Base-by-base conservation (phyloP, 1,140 invertebrate species). In the Lutraria rhynchaena region DNA sequence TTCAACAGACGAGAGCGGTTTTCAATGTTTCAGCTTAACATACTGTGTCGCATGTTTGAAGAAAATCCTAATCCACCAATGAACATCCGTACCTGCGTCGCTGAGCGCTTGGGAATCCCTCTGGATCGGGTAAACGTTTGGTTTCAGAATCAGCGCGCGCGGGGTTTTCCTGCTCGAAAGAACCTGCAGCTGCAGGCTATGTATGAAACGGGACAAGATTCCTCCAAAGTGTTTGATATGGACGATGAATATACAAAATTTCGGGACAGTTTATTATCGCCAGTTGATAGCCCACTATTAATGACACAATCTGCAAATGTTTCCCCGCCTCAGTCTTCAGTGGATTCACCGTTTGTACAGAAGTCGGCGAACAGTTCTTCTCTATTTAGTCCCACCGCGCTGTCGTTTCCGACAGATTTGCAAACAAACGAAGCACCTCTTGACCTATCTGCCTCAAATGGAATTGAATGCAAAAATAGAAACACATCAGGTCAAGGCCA, bases 111-210 rank as follows among this genome's bases (percentile, higher is more conserved):
- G 5, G 67, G 67, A 9, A 81, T 81, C 63, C 78, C 67, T 51
- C 67, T 81, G 15, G 78, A 81, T 61, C 67, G 78, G 19, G 58
- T 81, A 37, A 81, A 81, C 44, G 78, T 81, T 53, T 81, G 78
- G 78, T 81, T 81, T 29, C 78, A 81, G 29, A 81, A 81, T 63
- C 78, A 81, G 46, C 67, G 78, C 29, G 78, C 78, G 27, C 35
- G 78, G 9, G 78, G 78, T 29, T 81, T 81, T 63, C 78, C 78
- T 37, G 78, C 78, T 22, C 22, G 49, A 33, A 71, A 70, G 63
- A 63, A 71, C 33, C 24, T 81, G 9, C 67, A 81, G 35, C 55
- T 58, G 22, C 51, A 63, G 27, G 29, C n/a, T 9, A 7, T 33
- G 2, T 46, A 37, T 37, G 60, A 78, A 3, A 53, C 44, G 19